A percentile compares a stretch with the other conserved stretches of the same genome.
Conservation (phyloP, 2,888 invertebrate species). For the Ganaspis brasiliensis region DNA sequence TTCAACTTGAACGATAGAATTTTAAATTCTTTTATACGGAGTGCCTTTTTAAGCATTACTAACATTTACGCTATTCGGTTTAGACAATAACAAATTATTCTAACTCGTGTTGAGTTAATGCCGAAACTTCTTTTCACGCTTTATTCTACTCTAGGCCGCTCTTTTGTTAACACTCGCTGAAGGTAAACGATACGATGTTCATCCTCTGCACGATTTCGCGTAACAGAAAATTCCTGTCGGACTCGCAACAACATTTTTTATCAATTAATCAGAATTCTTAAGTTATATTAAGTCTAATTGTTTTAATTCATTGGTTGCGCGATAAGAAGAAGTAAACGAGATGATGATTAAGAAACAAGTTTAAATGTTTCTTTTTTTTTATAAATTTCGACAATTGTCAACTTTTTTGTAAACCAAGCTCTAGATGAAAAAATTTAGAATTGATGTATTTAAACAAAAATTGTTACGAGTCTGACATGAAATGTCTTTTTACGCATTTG, state of each 20-base stretch:
- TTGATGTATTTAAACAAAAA: no score
- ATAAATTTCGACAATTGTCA: no score
- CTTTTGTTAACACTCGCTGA: slow-evolving; percentile 26
- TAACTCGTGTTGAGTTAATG: slow-evolving; percentile 16
- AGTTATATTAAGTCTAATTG: no score
- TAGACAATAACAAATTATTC: slow-evolving; percentile 61
- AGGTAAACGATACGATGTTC: slow-evolving; percentile 24
- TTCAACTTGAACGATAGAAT: slow-evolving; percentile 50
- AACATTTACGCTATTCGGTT: slow-evolving; percentile 70
- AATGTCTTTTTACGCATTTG: no score
- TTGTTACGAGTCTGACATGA: no score
- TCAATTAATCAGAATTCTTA: no score
- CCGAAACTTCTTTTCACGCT: slow-evolving; percentile 44
- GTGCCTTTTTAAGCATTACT: slow-evolving; percentile 76
- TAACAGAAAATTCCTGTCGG: not conserved
- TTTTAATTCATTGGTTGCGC: no score
- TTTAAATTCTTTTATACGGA: slow-evolving; percentile 73
- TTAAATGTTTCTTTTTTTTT: no score
- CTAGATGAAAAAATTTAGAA: no score
- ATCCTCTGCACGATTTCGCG: slow-evolving; percentile 31
- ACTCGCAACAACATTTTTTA: not conserved
- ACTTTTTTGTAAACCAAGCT: no score
- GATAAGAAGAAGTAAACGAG: no score
- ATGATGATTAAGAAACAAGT: no score
- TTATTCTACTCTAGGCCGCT: slow-evolving; percentile 46